Conservation (phyloP, 2,888 invertebrate genomes). For the Andrena dorsata region DNA sequence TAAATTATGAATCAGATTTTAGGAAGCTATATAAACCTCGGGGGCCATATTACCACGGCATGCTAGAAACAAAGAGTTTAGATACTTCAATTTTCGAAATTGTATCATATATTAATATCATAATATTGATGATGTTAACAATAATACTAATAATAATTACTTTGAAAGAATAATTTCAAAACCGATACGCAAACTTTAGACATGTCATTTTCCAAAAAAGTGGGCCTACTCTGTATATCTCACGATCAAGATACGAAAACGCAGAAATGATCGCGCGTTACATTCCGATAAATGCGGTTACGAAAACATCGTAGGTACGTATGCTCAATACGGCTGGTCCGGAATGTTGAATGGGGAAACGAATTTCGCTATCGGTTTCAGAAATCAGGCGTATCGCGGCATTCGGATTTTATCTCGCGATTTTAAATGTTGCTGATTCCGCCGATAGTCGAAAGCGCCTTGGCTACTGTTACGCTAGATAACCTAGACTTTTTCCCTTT, state of each 20-base stretch:
- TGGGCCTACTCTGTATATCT: neutral
- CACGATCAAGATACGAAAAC: neutral
- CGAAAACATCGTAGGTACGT: neutral
- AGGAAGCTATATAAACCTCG: too few species aligned
- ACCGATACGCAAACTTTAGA: neutral
- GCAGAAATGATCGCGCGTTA: neutral
- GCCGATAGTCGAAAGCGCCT: neutral
- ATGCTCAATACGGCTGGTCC: neutral
- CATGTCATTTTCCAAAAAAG: neutral
- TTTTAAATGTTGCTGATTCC: neutral
- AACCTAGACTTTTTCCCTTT: constrained; percentile 7
- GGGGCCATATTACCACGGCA: too few species aligned
- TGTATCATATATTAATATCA: too few species aligned
- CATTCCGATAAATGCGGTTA: neutral
- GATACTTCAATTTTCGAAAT: too few species aligned
- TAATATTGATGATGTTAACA: too few species aligned
- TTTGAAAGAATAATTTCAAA: too few species aligned
- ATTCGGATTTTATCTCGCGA: too few species aligned
- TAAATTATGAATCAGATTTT: too few species aligned
- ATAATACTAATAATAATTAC: too few species aligned
- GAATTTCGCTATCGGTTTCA: constrained; percentile 4
- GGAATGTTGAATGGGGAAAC: neutral
- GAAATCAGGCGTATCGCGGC: neutral
- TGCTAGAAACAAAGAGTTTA: too few species aligned
- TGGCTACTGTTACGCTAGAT: neutral